These are phyloP conservation scores for Sterna hirundo DNA, from an alignment of 2,113 vertebrate species.

Conservation along the genomic window DNA sequence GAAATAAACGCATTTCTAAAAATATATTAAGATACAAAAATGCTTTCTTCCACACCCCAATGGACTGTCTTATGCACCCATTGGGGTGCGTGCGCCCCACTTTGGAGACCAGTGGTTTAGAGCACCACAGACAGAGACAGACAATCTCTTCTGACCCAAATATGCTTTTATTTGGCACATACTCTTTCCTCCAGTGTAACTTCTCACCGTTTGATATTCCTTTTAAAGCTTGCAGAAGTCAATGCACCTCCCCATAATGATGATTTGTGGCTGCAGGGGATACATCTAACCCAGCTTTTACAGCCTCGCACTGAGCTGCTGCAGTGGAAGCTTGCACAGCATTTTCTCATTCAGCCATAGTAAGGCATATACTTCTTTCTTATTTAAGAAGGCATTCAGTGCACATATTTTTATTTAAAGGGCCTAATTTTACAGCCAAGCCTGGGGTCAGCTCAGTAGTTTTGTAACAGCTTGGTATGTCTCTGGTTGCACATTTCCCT, in stretches of 20 bases:
- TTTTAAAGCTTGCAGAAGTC: neutral
- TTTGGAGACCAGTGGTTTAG: neutral
- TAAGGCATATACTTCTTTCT: neutral
- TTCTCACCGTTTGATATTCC: neutral
- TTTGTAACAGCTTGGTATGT: neutral
- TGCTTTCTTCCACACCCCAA: neutral
- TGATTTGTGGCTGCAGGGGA: neutral
- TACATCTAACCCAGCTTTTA: neutral
- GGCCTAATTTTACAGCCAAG: neutral
- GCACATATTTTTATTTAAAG: neutral
- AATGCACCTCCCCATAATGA: neutral
- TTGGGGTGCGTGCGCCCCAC: accelerated
- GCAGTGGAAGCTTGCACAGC: neutral
- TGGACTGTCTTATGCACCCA: neutral
- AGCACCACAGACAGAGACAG: neutral
- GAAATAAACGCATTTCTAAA: neutral
- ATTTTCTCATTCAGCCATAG: neutral
- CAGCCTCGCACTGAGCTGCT: neutral
- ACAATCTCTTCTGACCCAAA: neutral
- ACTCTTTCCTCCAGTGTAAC: neutral
- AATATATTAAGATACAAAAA: neutral
- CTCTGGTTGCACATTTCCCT: neutral
- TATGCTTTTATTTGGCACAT: neutral
- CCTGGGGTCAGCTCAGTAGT: neutral
- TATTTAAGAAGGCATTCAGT: neutral